Evolutionary conservation across 2,113 vertebrate species (phyloP).

Genomic region (Sorex fumeus): DNA sequence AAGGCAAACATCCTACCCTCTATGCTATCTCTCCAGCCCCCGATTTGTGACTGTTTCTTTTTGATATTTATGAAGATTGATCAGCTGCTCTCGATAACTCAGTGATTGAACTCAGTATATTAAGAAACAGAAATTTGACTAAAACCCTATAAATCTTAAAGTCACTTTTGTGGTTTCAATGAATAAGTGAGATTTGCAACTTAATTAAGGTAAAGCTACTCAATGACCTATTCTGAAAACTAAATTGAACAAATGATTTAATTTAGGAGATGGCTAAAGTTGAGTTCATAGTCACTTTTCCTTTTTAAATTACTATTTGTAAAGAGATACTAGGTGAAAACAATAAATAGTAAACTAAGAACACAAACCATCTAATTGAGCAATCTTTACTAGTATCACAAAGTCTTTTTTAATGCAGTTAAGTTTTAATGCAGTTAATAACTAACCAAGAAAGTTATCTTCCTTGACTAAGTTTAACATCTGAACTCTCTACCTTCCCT

Average conservation of each 20-base stretch:
- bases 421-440: constrained; percentile 64
- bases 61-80: constrained; percentile 18
- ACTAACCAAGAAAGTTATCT: constrained; percentile 20
- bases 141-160: not conserved
- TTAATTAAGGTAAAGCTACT: not conserved
- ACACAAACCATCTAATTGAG: too few species aligned
- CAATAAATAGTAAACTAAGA: too few species aligned
- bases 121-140: constrained; percentile 42
- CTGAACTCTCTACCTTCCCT: constrained; percentile 37
- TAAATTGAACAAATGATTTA: constrained; percentile 49
- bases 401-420: not conserved
- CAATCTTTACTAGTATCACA: too few species aligned
- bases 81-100: not conserved
- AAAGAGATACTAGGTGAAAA: too few species aligned
- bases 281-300: constrained; percentile 49
- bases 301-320: not conserved
- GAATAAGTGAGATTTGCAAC: not conserved
- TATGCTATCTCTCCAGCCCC: too few species aligned
- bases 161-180: not conserved
- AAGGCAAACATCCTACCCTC: too few species aligned
- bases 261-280: constrained; percentile 50
- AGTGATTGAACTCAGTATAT: not conserved
- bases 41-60: constrained; percentile 44
- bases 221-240: not conserved
- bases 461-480: constrained; percentile 20